Evolutionary conservation across 2,888 invertebrate genomes (phyloP).

Genomic region (Lissocephala sabroskyi): DNA sequence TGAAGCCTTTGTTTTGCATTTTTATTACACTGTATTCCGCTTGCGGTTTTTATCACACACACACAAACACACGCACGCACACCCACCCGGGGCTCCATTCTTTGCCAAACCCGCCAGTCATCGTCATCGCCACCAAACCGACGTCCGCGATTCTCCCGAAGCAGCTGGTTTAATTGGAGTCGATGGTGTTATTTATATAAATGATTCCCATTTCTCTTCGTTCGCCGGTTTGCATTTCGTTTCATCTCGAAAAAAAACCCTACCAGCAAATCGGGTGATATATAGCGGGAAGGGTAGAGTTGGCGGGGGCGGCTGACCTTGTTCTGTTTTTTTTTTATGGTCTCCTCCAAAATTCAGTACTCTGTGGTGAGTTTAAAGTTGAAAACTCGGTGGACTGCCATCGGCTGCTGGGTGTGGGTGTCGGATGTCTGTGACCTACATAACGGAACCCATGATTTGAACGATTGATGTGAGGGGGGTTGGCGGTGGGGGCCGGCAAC

Average conservation of each 20-base stretch:
- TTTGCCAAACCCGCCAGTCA: no score
- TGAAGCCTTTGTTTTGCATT: constrained; percentile 58
- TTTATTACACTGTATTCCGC: constrained; percentile 47
- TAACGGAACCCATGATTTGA: constrained; percentile 4
- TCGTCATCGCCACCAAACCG: background rate
- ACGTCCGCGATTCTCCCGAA: background rate
- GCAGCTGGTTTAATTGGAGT: constrained; percentile 54
- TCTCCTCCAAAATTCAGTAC: constrained; percentile 1
- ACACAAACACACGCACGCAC: constrained; percentile 15
- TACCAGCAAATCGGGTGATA: constrained; percentile 54
- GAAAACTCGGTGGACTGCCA: constrained; percentile 30
- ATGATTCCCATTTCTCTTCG: constrained; percentile 65
- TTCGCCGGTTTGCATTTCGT: constrained; percentile 11
- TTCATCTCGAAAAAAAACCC: no score
- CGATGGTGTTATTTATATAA: constrained; percentile 64
- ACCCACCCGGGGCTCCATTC: background rate
- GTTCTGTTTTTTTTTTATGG: constrained; percentile 22
- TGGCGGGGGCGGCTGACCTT: no score
- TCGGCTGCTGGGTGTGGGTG: constrained; percentile 26
- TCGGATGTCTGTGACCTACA: constrained; percentile 28
- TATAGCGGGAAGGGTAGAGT: no score
- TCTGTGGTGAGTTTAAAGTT: constrained; percentile 27
- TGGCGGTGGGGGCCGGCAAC: no score
- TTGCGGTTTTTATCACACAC: constrained; percentile 62
- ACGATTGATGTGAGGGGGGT: no score